phyloP scores from a whole-genome alignment of 2,888 invertebrate genomes.

The Drosophila colorata region DNA sequence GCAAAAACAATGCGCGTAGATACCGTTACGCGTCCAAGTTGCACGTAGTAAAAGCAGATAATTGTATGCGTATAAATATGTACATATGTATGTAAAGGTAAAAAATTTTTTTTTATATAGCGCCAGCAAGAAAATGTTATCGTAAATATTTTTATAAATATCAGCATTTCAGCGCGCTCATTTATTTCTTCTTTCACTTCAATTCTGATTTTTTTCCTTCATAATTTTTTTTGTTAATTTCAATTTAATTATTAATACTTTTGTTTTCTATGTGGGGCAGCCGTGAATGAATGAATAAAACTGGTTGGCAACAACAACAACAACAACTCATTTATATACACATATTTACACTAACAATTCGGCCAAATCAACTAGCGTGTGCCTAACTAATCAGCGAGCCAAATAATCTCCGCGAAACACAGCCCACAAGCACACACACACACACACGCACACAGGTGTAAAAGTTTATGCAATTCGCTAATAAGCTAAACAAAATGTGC shows the following conservation, averaged over 20 bases:
- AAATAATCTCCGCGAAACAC: neutral
- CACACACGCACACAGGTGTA: constrained; percentile 1
- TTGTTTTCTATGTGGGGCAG: constrained; percentile 21
- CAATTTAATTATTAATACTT: constrained; percentile 8
- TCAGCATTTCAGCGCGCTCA: constrained; percentile 22
- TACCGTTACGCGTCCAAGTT: constrained; percentile 33
- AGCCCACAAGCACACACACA: constrained; percentile 10
- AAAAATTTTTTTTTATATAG: constrained; percentile 8
- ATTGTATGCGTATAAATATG: constrained; percentile 12
- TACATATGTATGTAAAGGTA: constrained; percentile 11
- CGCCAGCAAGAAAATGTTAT: constrained; percentile 14
- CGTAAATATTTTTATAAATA: constrained; percentile 21
- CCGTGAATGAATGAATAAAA: constrained; percentile 44
- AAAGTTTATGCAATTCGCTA: constrained; percentile 47
- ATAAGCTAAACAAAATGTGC: constrained; percentile 72
- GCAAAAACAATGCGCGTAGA: constrained; percentile 10
- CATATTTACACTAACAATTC: constrained; percentile 66
- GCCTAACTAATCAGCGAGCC: constrained; percentile 48
- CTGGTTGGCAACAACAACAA: too few relatives aligned
- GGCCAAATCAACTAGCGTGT: constrained; percentile 59
- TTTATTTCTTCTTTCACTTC: constrained; percentile 2
- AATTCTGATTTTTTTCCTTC: neutral
- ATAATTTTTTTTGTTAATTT: neutral
- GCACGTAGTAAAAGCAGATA: constrained; percentile 58
- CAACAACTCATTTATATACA: constrained; percentile 43